Conservation (phyloP, 2,888 invertebrate genomes). For the Kuschelorhynchus macadamiae region DNA sequence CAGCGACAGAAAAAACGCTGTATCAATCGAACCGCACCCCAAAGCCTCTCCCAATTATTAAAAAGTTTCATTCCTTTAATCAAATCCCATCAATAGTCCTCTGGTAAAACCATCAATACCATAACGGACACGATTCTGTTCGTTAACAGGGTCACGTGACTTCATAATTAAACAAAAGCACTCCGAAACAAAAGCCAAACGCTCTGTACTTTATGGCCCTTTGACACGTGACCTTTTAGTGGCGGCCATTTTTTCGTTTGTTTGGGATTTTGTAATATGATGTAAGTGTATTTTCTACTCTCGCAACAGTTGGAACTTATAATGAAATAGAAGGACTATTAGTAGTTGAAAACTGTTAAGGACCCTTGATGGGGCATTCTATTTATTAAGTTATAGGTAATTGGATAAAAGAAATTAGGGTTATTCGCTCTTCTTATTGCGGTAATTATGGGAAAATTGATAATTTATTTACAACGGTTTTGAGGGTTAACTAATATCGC, state of each 20-base stretch:
- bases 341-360: no score
- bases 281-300: background rate
- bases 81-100: slow-evolving; percentile 12
- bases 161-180: slow-evolving; percentile 54
- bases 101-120: slow-evolving; percentile 42
- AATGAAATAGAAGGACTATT: no score
- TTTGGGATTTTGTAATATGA: background rate
- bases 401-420: no score
- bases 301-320: background rate
- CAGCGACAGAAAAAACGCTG: slow-evolving; percentile 15
- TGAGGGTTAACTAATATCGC: no score
- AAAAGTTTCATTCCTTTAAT: slow-evolving; percentile 20
- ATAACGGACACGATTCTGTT: slow-evolving; percentile 33
- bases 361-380: no score
- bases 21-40: slow-evolving; percentile 30
- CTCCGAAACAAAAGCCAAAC: slow-evolving; percentile 52
- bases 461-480: no score
- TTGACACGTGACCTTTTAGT: slow-evolving; percentile 45
- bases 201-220: slow-evolving; percentile 40
- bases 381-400: no score
- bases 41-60: slow-evolving; percentile 27
- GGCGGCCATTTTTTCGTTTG: slow-evolving; percentile 33
- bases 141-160: slow-evolving; percentile 52
- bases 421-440: no score
- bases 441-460: no score